Evolutionary conservation across 1,140 invertebrate species (phyloP).

Genomic region (Babylonia areolata): DNA sequence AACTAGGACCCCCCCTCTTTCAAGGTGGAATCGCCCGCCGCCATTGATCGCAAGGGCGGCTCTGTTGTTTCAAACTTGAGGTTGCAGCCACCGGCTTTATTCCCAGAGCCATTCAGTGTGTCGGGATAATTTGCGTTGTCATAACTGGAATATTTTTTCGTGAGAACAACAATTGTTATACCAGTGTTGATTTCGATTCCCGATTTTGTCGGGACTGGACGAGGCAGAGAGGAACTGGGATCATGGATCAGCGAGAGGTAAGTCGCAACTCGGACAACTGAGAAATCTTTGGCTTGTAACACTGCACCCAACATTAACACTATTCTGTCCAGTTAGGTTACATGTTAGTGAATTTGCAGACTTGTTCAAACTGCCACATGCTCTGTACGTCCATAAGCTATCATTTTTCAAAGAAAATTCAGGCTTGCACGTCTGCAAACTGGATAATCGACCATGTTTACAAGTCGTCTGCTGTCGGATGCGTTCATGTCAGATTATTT

Average conservation of each 20-base stretch:
- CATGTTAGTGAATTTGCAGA: neutral
- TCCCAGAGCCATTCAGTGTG: neutral
- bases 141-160: neutral
- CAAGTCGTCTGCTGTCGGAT: slow-evolving; percentile 6
- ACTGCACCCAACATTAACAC: too few species aligned
- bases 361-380: too few species aligned
- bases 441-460: neutral
- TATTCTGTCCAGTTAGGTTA: too few species aligned
- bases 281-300: too few species aligned
- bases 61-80: slow-evolving; percentile 16
- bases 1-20: neutral
- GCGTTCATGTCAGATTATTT: neutral
- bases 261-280: neutral
- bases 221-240: neutral
- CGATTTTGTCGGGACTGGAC: slow-evolving; percentile 28
- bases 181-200: slow-evolving; percentile 15
- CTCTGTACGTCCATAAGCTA: too few species aligned
- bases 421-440: neutral
- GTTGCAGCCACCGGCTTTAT: slow-evolving; percentile 1
- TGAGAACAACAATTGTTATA: neutral
- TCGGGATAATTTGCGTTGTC: neutral
- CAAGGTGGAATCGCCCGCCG: slow-evolving; percentile 28
- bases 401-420: neutral
- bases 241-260: slow-evolving; percentile 17
- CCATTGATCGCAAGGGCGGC: slow-evolving; percentile 29